A percentile compares a stretch with the other conserved stretches of the same genome.
These are phyloP conservation scores for Apogon talboti DNA, from an alignment of 2,797 vertebrate species.

Conservation along the genomic window DNA sequence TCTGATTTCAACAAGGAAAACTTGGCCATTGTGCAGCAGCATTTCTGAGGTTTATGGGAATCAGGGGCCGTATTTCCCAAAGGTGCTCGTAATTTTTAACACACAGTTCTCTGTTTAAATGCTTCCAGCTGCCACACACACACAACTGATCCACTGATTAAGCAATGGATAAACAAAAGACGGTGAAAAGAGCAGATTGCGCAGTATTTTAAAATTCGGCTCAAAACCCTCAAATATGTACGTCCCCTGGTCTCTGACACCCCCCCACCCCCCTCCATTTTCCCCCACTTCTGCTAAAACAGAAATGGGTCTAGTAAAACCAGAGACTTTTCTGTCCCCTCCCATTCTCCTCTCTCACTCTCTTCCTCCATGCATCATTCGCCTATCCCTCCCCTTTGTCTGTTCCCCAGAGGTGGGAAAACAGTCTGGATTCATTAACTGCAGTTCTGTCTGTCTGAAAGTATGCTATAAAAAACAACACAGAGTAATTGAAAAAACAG, in stretches of 20 bases:
- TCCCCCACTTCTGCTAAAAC: conserved; percentile 47
- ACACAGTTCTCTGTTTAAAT: conserved; percentile 70
- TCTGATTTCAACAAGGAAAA: conserved; percentile 73
- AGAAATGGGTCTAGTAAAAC: conserved; percentile 46
- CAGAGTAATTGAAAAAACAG: conserved; percentile 72
- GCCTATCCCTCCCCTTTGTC: conserved; percentile 49
- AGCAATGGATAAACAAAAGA: conserved; percentile 57
- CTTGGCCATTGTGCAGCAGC: conserved; percentile 70
- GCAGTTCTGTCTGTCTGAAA: conserved; percentile 70
- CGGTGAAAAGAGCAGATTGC: conserved; percentile 31
- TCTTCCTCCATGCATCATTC: conserved; percentile 53
- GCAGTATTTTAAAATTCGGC: conserved; percentile 41
- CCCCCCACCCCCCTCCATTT: conserved; percentile 24
- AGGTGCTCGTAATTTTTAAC: conserved; percentile 76
- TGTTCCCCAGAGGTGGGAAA: conserved; percentile 70
- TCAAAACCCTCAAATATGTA: conserved; percentile 9
- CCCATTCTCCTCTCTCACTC: conserved; percentile 46
- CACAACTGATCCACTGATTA: conserved; percentile 59
- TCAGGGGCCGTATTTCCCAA: conserved; percentile 73
- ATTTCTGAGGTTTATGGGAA: conserved; percentile 78
- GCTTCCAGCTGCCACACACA: conserved; percentile 71
- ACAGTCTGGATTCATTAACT: conserved; percentile 77
- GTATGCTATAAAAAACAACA: conserved; percentile 66
- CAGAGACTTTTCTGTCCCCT: conserved; percentile 56
- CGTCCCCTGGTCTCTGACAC: conserved; percentile 5